A percentile compares a stretch with the other conserved stretches of the same genome.
These are phyloP conservation scores for Neosalanx taihuensis DNA, from an alignment of 2,797 vertebrate species.

Conservation along the genomic window DNA sequence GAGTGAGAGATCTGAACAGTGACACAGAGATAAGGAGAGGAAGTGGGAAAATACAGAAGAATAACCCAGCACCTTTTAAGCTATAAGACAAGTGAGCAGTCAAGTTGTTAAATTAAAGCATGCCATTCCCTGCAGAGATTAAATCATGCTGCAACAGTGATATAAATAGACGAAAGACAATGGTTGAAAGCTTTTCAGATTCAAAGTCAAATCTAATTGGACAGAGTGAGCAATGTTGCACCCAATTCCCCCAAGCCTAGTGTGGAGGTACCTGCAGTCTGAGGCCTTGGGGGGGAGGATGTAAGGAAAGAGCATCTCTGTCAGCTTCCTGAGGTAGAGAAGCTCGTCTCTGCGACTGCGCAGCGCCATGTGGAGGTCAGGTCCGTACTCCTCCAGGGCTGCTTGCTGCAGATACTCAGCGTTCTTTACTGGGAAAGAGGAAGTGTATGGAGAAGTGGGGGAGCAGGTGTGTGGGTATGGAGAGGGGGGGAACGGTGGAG, in stretches of 20 bases:
- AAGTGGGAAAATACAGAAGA: conserved; percentile 33
- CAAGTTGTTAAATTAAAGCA: neutral
- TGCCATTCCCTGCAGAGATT: neutral
- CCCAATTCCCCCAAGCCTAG: neutral
- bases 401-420: conserved; percentile 88
- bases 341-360: conserved; percentile 95
- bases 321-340: conserved; percentile 93
- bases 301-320: conserved; percentile 92
- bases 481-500: too few relatives aligned
- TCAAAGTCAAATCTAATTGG: too few relatives aligned
- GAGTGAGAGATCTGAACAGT: conserved; percentile 82
- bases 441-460: neutral
- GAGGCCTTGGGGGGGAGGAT: conserved; percentile 91
- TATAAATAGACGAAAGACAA: neutral
- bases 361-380: conserved; percentile 90
- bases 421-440: conserved; percentile 79
- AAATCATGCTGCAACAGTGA: neutral
- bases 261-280: conserved; percentile 84
- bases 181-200: neutral
- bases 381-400: conserved; percentile 92
- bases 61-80: neutral
- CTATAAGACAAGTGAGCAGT: neutral
- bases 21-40: conserved; percentile 25
- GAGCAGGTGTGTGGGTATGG: neutral
- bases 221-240: too few relatives aligned